Conservation (phyloP, 2,888 invertebrate species). For the Andrena fulva region DNA sequence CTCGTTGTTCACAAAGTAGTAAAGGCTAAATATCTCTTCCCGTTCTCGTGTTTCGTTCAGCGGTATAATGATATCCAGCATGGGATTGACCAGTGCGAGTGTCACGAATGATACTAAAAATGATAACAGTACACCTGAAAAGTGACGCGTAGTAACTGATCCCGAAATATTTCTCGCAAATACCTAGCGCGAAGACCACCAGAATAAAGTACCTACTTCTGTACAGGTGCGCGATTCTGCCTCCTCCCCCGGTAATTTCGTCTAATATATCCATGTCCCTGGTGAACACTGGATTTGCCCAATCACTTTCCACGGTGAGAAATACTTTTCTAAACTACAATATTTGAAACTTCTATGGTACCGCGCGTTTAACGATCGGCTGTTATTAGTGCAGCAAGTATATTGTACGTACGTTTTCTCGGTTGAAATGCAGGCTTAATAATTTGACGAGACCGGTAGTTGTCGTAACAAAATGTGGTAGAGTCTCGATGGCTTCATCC, state of each 20-base stretch:
- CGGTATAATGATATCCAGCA: too few relatives aligned
- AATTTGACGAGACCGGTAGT: background rate
- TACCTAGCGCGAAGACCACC: too few relatives aligned
- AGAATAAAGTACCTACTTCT: conserved; percentile 8
- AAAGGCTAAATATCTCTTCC: too few relatives aligned
- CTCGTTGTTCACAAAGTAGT: too few relatives aligned
- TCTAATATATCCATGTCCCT: background rate
- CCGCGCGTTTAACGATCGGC: background rate
- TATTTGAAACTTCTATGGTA: too few relatives aligned
- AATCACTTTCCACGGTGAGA: conserved; percentile 5
- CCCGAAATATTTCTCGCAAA: too few relatives aligned
- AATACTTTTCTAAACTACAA: conserved; percentile 37
- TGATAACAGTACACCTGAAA: too few relatives aligned
- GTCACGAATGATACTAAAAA: too few relatives aligned
- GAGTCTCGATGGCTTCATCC: background rate
- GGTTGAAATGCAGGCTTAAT: conserved; percentile 9
- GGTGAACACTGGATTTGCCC: background rate
- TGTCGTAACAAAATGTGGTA: background rate
- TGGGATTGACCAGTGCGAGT: too few relatives aligned
- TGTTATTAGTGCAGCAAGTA: background rate
- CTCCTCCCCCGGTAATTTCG: background rate
- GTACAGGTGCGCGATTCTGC: background rate
- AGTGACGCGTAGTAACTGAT: too few relatives aligned
- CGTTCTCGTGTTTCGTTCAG: too few relatives aligned
- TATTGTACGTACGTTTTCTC: conserved; percentile 8